Evolutionary conservation across 2,888 invertebrate genomes (phyloP), one percentile per base, ranked within the genome.

Genomic region (Coremacera marginata): DNA sequence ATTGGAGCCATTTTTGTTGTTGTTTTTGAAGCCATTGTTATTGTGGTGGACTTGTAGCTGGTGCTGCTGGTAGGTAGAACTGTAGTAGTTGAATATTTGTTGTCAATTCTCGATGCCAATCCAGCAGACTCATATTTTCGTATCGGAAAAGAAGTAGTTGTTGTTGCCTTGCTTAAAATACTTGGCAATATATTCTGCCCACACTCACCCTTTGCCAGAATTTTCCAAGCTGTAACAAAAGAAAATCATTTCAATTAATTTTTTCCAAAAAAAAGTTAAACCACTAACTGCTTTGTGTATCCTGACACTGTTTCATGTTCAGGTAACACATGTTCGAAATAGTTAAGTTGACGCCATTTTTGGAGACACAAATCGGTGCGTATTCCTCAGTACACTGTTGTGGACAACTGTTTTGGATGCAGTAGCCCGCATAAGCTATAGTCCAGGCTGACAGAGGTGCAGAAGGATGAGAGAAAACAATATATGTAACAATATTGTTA

Each of bases 281-380:
- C 3, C 67, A 78, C 85, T 81, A 79, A 86, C 86, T 77, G 55
- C 81, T 84, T 4, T 60, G 79, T 27, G 84, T 83, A 76, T 86
- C 84, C 80, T 83, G 82, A 81, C 87, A 86, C 57, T 84, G 82
- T 11, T 81, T 82, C 27, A 83, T 79, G 25, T 86, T 82, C 76
- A 83, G 76, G 57, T 83, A 86, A 73, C 86, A 86, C n/a, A 84
- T 82, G 75, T 86, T 87, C 63, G 84, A 77, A 77, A 86, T 83
- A 0, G 87, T 87, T 55, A 85, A 83, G 65, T 82, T 82, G 8
- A 83, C 71, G 34, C 84, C 84, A 31, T 86, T 85, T 34, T 84
- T 82, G 19, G 71, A 82, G 44, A 84, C 83, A 75, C 86, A 86
- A 25, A 87, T 63, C 7, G 86, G 86, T 2, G 82, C 77, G 51